Conservation (phyloP, 2,888 invertebrate genomes). For the Eulithis testata region DNA sequence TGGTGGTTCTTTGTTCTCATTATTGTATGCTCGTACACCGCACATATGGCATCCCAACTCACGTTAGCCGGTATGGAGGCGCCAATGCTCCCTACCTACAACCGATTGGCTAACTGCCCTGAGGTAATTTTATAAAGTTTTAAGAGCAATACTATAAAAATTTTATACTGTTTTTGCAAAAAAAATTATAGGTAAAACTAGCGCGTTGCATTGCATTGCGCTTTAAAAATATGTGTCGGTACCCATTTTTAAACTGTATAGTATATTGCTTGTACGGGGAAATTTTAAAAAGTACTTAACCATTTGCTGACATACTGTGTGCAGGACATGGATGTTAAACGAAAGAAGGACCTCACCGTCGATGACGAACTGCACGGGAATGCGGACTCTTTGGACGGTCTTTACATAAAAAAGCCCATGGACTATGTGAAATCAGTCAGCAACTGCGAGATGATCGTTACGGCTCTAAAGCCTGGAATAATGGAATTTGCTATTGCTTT, state of each 20-base stretch:
- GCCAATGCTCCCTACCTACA: slow-evolving; percentile 81
- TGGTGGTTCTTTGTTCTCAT: slow-evolving; percentile 99
- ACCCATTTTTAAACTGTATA: neutral
- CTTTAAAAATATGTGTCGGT: too few relatives aligned
- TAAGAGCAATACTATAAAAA: neutral
- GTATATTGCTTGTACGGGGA: neutral
- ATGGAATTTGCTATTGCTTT: slow-evolving; percentile 98
- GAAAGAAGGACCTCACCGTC: neutral
- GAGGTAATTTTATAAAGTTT: slow-evolving; percentile 46
- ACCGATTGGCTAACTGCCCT: slow-evolving; percentile 66
- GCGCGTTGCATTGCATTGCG: too few relatives aligned
- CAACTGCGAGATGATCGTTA: slow-evolving; percentile 96
- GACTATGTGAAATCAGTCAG: slow-evolving; percentile 19
- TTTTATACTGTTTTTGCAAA: too few relatives aligned
- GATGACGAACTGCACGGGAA: slow-evolving; percentile 34
- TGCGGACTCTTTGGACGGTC: slow-evolving; percentile 60
- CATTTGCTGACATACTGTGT: neutral
- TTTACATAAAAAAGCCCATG: slow-evolving; percentile 49
- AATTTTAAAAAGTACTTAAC: neutral
- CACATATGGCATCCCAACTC: slow-evolving; percentile 97
- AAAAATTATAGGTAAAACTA: too few relatives aligned
- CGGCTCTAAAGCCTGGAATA: slow-evolving; percentile 86
- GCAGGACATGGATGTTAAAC: slow-evolving; percentile 12
- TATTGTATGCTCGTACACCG: slow-evolving; percentile 98
- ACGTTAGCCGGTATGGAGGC: slow-evolving; percentile 98